These are phyloP conservation scores for Tylochromis polylepis DNA, from an alignment of 2,113 vertebrate species.

Conservation along the genomic window DNA sequence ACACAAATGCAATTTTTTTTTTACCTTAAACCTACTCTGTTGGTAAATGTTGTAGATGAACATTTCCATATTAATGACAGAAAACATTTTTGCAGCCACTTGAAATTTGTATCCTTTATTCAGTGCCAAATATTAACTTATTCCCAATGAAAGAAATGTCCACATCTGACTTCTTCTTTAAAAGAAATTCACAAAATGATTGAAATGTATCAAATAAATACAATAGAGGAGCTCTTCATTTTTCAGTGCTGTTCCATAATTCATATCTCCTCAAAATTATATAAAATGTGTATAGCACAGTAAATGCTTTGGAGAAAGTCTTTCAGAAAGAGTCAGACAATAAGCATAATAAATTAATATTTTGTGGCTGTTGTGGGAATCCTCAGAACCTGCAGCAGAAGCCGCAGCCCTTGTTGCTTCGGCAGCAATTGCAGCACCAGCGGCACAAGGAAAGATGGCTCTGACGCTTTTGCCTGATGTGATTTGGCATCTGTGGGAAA, in stretches of 20 bases:
- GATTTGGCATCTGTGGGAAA: conserved; percentile 41
- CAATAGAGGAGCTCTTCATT: not conserved
- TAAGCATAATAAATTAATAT: conserved; percentile 37
- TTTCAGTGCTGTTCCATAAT: not conserved
- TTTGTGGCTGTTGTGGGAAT: not conserved
- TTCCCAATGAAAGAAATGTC: conserved; percentile 1
- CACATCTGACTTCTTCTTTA: not conserved
- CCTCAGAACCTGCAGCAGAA: conserved; percentile 76
- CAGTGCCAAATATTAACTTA: not conserved
- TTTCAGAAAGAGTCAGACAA: not conserved
- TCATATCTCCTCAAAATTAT: not conserved
- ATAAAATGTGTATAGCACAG: not conserved
- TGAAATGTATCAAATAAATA: conserved; percentile 49
- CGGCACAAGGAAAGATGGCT: conserved; percentile 74
- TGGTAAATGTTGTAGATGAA: not conserved
- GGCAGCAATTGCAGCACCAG: conserved; percentile 79
- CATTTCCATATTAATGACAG: not conserved
- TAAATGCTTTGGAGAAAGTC: not conserved
- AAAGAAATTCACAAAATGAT: conserved; percentile 11
- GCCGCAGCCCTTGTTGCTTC: conserved; percentile 58
- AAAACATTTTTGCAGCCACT: not conserved
- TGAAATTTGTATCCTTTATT: conserved; percentile 38
- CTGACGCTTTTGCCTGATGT: conserved; percentile 65
- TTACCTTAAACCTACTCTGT: not conserved
- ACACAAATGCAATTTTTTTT: not conserved